Evolutionary conservation across 1,140 invertebrate species (phyloP).

Genomic region (Drosophila littoralis): DNA sequence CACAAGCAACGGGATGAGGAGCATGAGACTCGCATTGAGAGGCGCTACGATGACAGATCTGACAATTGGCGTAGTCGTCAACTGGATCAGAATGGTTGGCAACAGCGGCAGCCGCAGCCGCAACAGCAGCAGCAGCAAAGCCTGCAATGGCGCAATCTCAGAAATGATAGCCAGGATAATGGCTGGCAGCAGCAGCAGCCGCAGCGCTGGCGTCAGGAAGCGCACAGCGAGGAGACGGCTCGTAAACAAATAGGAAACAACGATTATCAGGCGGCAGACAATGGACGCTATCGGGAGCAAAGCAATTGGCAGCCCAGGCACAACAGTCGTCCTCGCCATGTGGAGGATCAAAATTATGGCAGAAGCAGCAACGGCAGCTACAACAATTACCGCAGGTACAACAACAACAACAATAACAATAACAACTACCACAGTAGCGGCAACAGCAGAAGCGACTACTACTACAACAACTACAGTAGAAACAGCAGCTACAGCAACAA

Average conservation of each 20-base stretch:
- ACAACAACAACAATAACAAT: neutral
- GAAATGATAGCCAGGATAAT: neutral
- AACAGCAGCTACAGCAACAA: neutral
- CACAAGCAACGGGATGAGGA: neutral
- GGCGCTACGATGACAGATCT: neutral
- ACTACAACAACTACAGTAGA: neutral
- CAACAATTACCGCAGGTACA: neutral
- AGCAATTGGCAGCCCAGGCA: neutral
- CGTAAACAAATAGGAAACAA: neutral
- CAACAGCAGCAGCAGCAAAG: neutral
- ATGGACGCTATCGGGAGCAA: neutral
- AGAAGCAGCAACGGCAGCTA: neutral
- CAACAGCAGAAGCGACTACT: neutral
- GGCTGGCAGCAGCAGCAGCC: neutral
- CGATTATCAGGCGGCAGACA: neutral
- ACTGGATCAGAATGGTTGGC: neutral
- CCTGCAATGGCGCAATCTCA: neutral
- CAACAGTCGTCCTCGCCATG: neutral
- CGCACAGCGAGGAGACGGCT: neutral
- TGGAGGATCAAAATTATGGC: neutral
- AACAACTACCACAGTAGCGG: neutral
- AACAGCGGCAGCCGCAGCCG: constrained; percentile 5
- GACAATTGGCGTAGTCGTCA: neutral
- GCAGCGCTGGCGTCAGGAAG: neutral
- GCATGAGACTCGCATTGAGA: neutral